Evolutionary conservation across 1,140 invertebrate species (phyloP).

Genomic region (Penaeus indicus): DNA sequence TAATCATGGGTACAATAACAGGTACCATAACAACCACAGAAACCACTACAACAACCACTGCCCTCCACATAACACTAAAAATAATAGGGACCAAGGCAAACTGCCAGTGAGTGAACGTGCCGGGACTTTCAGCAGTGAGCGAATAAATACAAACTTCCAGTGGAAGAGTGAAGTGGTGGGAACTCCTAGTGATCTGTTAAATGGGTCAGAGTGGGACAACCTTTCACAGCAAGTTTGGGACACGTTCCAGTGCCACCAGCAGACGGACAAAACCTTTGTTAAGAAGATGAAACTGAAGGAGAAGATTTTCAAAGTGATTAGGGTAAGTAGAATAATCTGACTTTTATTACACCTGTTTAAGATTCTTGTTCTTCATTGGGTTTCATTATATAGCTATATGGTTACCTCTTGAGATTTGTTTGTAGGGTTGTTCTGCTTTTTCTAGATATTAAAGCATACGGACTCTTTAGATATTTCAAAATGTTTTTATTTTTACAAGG

Average conservation of each 20-base stretch:
- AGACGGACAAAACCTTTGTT: constrained; percentile 83
- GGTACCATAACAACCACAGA: constrained; percentile 44
- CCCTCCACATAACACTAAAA: constrained; percentile 13
- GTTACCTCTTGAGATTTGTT: too few relatives aligned
- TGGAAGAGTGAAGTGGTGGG: constrained; percentile 52
- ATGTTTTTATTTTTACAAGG: too few relatives aligned
- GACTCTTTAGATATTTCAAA: too few relatives aligned
- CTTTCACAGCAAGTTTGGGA: constrained; percentile 84
- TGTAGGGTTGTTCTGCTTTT: too few relatives aligned
- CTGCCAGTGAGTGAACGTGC: constrained; percentile 46
- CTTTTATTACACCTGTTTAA: not conserved
- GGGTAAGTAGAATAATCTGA: constrained; percentile 72
- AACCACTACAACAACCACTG: constrained; percentile 22
- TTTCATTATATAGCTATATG: not conserved
- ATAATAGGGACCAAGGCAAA: constrained; percentile 33
- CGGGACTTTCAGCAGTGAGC: constrained; percentile 46
- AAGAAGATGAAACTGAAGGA: constrained; percentile 88
- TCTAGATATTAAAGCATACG: too few relatives aligned
- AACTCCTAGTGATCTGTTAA: constrained; percentile 49
- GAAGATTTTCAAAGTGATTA: constrained; percentile 81
- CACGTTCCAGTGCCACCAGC: constrained; percentile 82
- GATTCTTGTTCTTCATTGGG: not conserved
- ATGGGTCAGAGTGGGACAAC: constrained; percentile 52
- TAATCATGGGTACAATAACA: constrained; percentile 34
- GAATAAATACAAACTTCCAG: constrained; percentile 5